A percentile compares a stretch with the other conserved stretches of the same genome.
Conservation (phyloP, 2,113 vertebrate species). For the Indicator maculatus region DNA sequence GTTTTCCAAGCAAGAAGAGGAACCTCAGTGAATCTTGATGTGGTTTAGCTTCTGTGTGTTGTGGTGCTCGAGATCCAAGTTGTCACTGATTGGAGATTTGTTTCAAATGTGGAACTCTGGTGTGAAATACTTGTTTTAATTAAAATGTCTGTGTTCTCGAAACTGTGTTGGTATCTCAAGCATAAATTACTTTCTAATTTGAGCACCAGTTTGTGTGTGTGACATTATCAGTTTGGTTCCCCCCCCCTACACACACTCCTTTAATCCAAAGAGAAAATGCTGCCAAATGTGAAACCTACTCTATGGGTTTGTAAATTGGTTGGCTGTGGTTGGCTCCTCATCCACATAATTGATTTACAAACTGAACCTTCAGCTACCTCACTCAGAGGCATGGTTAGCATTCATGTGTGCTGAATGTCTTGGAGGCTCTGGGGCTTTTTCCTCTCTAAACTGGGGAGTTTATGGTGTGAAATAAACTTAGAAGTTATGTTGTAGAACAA, state of each 20-base stretch:
- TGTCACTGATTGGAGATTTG: neutral
- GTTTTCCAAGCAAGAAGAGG: neutral
- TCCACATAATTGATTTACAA: neutral
- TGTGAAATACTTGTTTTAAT: constrained; percentile 19
- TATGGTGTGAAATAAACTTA: neutral
- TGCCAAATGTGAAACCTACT: neutral
- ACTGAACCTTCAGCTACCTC: neutral
- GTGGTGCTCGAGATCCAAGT: neutral
- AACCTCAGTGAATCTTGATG: neutral
- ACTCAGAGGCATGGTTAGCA: neutral
- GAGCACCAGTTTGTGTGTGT: neutral
- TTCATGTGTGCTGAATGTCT: neutral
- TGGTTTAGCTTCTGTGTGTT: neutral
- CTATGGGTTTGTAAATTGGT: neutral
- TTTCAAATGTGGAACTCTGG: neutral
- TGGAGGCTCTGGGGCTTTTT: neutral
- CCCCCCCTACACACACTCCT: too few species aligned
- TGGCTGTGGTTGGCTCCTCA: neutral
- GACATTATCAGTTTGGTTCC: neutral
- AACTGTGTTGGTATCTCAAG: neutral
- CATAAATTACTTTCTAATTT: neutral
- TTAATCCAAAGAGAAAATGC: neutral
- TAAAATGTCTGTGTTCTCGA: neutral
- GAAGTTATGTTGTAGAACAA: neutral
- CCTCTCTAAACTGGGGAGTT: neutral